Percentiles rank a stretch among this genome's conserved stretches.
These are phyloP conservation scores for Picathartes gymnocephalus DNA, from an alignment of 2,113 vertebrate genomes.

Conservation along the genomic window DNA sequence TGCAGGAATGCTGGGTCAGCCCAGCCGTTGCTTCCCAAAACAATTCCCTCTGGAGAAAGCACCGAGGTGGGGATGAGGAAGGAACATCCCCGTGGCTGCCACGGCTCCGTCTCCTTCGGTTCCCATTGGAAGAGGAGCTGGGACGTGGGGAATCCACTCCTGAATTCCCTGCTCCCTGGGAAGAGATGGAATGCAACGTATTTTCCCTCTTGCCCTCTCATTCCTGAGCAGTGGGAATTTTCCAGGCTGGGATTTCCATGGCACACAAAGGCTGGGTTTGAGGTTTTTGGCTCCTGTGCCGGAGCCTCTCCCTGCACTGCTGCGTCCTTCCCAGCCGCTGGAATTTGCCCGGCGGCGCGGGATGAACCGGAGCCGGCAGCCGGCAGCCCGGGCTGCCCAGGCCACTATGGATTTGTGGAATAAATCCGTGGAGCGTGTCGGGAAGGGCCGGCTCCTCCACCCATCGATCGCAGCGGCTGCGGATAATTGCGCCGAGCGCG, in stretches of 20 bases:
- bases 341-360: background rate
- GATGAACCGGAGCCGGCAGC: background rate
- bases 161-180: background rate
- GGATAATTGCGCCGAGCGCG: background rate
- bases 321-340: background rate
- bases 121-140: background rate
- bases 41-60: background rate
- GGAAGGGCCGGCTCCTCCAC: background rate
- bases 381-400: background rate
- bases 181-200: rapidly evolving
- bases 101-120: background rate
- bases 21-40: background rate
- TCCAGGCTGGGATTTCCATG: background rate
- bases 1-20: rapidly evolving
- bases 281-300: rapidly evolving
- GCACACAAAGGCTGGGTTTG: rapidly evolving
- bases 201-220: background rate
- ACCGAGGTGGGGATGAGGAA: background rate
- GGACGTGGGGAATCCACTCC: background rate
- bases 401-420: background rate
- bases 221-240: background rate
- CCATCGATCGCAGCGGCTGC: background rate
- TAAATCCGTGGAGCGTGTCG: background rate
- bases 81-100: background rate
- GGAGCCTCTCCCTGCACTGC: rapidly evolving